A percentile compares a stretch with the other conserved stretches of the same genome.
Conservation (phyloP, 2,888 invertebrate genomes). For the Cantharis rustica region DNA sequence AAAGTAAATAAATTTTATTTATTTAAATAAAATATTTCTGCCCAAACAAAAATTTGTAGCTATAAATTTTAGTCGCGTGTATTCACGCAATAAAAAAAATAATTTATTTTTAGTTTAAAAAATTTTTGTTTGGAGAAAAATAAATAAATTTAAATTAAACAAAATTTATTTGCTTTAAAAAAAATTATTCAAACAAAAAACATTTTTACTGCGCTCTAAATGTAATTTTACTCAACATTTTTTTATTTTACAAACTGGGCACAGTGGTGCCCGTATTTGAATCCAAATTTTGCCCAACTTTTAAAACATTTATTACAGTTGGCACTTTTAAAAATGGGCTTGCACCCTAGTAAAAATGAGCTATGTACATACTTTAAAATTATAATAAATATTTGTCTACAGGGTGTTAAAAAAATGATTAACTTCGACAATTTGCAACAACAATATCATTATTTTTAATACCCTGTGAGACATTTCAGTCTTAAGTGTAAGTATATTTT, state of each 20-base stretch:
- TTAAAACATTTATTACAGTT: conserved; percentile 15
- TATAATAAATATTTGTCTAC: neutral
- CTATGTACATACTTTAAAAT: neutral
- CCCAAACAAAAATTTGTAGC: too few species aligned
- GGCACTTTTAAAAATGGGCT: conserved; percentile 49
- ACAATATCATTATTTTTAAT: neutral
- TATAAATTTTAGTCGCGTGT: too few species aligned
- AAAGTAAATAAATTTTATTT: too few species aligned
- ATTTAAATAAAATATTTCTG: too few species aligned
- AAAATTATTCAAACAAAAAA: too few species aligned
- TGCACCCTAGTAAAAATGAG: conserved; percentile 48
- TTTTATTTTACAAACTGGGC: neutral
- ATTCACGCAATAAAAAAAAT: too few species aligned
- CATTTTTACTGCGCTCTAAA: conserved; percentile 23
- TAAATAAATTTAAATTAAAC: too few species aligned
- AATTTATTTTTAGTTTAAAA: too few species aligned
- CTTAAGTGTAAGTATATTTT: neutral
- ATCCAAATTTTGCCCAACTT: neutral
- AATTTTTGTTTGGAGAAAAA: too few species aligned
- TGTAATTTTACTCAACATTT: neutral
- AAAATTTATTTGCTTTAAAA: too few species aligned
- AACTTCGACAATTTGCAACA: neutral
- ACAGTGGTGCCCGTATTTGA: neutral
- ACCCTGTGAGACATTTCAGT: neutral
- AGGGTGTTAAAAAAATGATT: neutral